These are phyloP conservation scores for Phymatocera aterrima DNA, from an alignment of 2,888 invertebrate species.

Conservation along the genomic window DNA sequence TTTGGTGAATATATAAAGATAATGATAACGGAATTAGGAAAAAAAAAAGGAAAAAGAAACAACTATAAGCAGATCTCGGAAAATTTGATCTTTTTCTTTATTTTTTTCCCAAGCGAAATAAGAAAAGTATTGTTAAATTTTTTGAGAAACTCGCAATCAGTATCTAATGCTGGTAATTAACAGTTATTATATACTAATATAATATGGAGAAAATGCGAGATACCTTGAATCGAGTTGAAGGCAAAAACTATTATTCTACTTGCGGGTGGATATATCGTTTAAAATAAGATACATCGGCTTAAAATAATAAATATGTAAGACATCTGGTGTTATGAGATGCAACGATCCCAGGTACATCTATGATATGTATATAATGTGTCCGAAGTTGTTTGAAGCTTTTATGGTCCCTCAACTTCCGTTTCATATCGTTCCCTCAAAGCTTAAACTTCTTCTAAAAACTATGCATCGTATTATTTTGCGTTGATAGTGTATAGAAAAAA, in stretches of 20 bases:
- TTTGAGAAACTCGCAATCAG: no score
- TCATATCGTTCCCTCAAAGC: slow-evolving; percentile 12
- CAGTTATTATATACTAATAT: no score
- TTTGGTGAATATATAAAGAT: slow-evolving; percentile 69
- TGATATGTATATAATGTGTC: slow-evolving; percentile 28
- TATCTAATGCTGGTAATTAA: background rate
- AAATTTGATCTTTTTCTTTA: no score
- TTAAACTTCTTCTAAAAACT: background rate
- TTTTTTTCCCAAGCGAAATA: no score
- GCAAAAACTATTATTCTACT: slow-evolving; percentile 38
- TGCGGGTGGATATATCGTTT: background rate
- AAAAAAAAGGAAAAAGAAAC: slow-evolving; percentile 10
- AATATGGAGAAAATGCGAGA: background rate
- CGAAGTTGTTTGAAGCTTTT: slow-evolving; percentile 32
- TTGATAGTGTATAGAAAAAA: no score
- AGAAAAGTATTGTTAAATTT: no score
- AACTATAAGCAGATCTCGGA: no score
- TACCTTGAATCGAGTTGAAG: slow-evolving; percentile 5
- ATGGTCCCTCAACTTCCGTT: slow-evolving; percentile 39
- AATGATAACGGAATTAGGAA: slow-evolving; percentile 58
- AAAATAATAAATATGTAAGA: slow-evolving; percentile 37
- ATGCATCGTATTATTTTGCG: no score
- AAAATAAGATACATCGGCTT: slow-evolving; percentile 38
- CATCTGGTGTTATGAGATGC: slow-evolving; percentile 30
- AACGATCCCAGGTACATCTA: slow-evolving; percentile 36